Evolutionary conservation across 2,797 vertebrate species (phyloP), one percentile per base, ranked within the genome.

Genomic region (Meriones psammophilus): DNA sequence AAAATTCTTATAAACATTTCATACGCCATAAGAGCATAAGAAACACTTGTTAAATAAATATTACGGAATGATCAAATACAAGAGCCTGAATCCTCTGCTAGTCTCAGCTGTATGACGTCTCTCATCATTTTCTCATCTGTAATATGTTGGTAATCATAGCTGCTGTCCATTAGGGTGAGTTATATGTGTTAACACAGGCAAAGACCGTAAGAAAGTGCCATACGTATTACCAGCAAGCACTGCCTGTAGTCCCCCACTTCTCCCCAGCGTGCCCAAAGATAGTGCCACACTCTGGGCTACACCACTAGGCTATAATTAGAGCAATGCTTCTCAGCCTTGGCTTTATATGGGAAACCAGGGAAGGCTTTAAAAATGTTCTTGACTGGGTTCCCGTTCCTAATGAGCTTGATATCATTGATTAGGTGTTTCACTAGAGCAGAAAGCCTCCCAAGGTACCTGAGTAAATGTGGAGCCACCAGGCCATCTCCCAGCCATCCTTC

Each of bases 41-140:
- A 88, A 60, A 24, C 64, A 66, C 12, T 76, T 85, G 17, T 84
- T 89, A 42, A 92, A 71, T 88, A 85, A 94, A 66, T 92, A 60
- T 28, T 46, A 56, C 14, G 39, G 24, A 36, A 5, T 83, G 81
- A 68, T 81, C 7, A 46, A 84, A 78, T 91, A 60, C 15, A 54
- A 71, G 22, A 12, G 13, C 58, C 42, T 66, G 56, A 64, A 62
- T 56, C 5, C 18, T 10, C 17, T 9, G 64, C 30, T 8, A n/a
- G 58, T 86, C 30, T 76, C 33, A 58, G 46, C 30, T 93, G 24
- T 54, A 73, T 92, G 56, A 14, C n/a, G 3, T 83, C 26, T 83
- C 30, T 73, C 79, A 50, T 69, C 60, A n/a, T 68, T 64, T 87
- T 22, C 39, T 94, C 10, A 79, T 77, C 26, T 86, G 6, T 33